A percentile compares a stretch with the other conserved stretches of the same genome.
Conservation (phyloP, 2,888 invertebrate species). For the Nomada fabriciana region DNA sequence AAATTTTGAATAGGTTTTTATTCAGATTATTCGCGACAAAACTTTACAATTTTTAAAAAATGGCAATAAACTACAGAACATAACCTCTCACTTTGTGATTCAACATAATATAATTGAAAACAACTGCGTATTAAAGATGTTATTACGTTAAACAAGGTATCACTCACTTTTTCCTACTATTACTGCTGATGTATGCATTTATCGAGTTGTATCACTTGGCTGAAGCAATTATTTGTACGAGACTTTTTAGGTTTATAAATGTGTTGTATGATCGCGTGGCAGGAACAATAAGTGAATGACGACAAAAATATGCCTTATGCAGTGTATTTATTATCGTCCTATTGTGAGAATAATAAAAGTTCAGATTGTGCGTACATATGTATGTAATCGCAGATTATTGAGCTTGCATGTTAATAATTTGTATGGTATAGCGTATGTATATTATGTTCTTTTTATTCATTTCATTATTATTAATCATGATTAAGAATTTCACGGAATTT, state of each 20-base stretch:
- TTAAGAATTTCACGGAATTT: no score
- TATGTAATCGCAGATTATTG: no score
- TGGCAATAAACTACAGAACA: conserved; percentile 3
- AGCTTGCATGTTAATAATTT: no score
- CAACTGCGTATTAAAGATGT: neutral
- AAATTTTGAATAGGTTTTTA: neutral
- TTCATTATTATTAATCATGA: no score
- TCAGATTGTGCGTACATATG: no score
- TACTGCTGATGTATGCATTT: conserved; percentile 45
- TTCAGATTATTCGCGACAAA: neutral
- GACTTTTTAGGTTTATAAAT: neutral
- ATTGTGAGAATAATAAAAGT: no score
- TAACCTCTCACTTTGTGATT: conserved; percentile 39
- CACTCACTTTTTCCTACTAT: conserved; percentile 46
- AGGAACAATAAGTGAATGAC: neutral
- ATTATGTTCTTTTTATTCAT: no score
- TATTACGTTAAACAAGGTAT: neutral
- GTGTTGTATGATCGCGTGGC: neutral
- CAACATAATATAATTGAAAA: neutral
- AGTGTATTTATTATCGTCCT: neutral
- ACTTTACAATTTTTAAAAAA: neutral
- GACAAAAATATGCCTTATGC: no score
- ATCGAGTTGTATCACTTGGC: conserved; percentile 5
- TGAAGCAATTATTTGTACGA: conserved; percentile 6
- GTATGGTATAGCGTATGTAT: no score